Percentiles rank a stretch among this genome's conserved stretches.
Conservation (phyloP, 1,140 invertebrate genomes). For the Apis florea region DNA sequence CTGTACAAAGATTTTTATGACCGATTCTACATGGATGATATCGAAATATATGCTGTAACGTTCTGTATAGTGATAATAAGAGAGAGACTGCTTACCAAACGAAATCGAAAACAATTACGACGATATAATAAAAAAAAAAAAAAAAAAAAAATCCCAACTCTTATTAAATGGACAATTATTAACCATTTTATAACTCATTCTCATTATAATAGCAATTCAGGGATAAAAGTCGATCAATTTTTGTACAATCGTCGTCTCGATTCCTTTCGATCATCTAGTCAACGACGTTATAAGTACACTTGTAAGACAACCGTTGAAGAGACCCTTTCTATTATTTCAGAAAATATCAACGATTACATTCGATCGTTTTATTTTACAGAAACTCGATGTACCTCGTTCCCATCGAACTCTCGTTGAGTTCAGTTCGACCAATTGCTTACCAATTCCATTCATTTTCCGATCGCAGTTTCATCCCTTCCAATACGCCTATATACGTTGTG, state of each 20-base stretch:
- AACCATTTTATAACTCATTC: not conserved
- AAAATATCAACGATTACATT: not conserved
- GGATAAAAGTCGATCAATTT: not conserved
- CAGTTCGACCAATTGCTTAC: not conserved
- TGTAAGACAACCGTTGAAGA: not conserved
- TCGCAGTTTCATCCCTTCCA: not conserved
- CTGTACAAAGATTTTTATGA: too few species aligned
- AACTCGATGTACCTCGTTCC: not conserved
- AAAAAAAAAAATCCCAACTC: too few species aligned
- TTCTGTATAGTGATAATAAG: too few species aligned
- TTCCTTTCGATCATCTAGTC: not conserved
- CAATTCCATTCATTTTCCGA: conserved; percentile 7
- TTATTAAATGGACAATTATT: not conserved
- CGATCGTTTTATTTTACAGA: not conserved
- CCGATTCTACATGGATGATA: too few species aligned
- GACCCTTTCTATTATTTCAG: not conserved
- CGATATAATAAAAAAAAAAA: too few species aligned
- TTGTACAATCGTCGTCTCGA: not conserved
- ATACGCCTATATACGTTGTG: not conserved
- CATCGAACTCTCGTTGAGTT: not conserved
- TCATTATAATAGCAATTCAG: not conserved
- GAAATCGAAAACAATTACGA: too few species aligned
- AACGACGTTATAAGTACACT: not conserved
- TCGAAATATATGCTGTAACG: too few species aligned
- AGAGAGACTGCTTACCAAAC: too few species aligned